These are phyloP conservation scores for Capreolus pygargus DNA, from an alignment of 2,113 vertebrate genomes.

Conservation along the genomic window DNA sequence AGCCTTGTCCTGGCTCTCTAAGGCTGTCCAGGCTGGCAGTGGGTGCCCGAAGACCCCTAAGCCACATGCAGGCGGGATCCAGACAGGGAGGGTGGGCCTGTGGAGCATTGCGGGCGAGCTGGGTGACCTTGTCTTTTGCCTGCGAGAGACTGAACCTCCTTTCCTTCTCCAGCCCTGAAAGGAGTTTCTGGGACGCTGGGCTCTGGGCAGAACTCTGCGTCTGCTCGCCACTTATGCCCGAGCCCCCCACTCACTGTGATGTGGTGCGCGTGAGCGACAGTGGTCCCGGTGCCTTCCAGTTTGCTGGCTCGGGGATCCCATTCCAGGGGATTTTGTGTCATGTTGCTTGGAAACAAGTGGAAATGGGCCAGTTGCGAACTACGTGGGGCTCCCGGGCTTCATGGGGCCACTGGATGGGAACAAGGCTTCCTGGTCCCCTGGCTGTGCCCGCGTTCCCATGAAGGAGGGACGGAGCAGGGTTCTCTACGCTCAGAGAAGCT, in stretches of 20 bases:
- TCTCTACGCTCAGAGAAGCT: background rate
- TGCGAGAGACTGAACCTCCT: background rate
- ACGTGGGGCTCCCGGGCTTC: background rate
- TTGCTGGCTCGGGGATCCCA: background rate
- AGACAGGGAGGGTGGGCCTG: accelerated
- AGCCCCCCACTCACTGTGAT: background rate
- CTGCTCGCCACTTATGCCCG: background rate
- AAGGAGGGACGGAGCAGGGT: background rate
- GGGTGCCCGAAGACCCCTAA: background rate
- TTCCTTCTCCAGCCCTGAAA: background rate
- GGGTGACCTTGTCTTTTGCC: background rate
- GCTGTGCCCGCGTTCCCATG: background rate
- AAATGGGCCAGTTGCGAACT: background rate
- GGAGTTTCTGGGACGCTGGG: background rate
- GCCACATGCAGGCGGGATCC: accelerated
- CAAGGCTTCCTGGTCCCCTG: background rate
- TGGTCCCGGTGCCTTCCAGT: background rate
- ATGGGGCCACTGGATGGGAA: background rate
- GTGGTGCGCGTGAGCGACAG: background rate
- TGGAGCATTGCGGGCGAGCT: accelerated
- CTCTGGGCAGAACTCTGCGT: background rate
- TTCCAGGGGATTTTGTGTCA: background rate
- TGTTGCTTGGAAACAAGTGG: slow-evolving; percentile 49
- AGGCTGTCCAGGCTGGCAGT: background rate
- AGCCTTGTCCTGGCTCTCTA: background rate